Conservation (phyloP, 2,797 vertebrate genomes). For the Darevskia nairensis region DNA sequence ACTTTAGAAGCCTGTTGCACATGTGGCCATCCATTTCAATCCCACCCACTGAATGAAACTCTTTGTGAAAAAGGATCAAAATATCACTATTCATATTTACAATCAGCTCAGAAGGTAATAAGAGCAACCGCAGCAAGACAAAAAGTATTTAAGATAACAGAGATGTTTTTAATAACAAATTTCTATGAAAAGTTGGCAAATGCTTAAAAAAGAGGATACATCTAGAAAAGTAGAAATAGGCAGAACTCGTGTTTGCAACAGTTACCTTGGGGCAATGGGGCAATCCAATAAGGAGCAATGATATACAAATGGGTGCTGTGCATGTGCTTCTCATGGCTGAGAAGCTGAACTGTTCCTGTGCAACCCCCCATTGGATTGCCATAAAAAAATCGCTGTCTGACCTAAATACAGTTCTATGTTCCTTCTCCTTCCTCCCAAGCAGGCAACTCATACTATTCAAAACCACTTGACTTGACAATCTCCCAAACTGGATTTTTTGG, state of each 20-base stretch:
- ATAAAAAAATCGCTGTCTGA: not conserved
- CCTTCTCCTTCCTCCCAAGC: not conserved
- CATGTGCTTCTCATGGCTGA: not conserved
- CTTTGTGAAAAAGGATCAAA: not conserved
- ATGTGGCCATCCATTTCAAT: not conserved
- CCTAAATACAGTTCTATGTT: not conserved
- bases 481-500: not conserved
- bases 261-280: not conserved
- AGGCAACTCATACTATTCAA: conserved; percentile 1
- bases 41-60: not conserved
- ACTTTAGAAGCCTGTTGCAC: not conserved
- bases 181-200: not conserved
- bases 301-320: not conserved
- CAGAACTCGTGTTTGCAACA: not conserved
- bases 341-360: not conserved
- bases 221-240: not conserved
- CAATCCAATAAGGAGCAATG: not conserved
- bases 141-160: not conserved
- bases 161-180: not conserved
- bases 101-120: not conserved
- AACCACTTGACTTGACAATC: not conserved
- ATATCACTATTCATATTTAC: not conserved
- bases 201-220: not conserved
- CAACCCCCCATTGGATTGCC: not conserved
- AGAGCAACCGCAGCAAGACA: not conserved